Evolutionary conservation across 1,140 invertebrate species (phyloP), one percentile per base, ranked within the genome.

Genomic region (Antheraea pernyi): DNA sequence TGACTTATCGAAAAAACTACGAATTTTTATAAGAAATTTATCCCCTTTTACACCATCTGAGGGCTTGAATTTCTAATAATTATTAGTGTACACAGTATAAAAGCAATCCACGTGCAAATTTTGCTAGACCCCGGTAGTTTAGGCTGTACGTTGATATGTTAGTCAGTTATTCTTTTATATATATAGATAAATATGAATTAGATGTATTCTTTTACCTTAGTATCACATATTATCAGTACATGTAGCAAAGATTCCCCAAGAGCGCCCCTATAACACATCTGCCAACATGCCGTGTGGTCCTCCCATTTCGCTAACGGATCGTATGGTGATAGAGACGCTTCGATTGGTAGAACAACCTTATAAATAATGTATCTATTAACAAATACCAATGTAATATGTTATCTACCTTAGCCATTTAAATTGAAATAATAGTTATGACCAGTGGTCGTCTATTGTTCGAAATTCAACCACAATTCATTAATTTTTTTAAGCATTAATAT

Each of bases 261-360:
- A 0, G 98, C 97, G 0, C 98, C 98, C 46, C 98, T 94, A 84
- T 98, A 98, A 77, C 98, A 97, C 96, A 99, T 97, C 88, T 99
- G 97, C 99, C 99, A 99, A 84, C 98, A 99, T 0, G 97, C 97
- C 71, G 97, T 96, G 86, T 98, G 97, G 84, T 98, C 97, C 67
- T 93, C 94, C 97, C 97, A 98, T 76, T 96, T 96, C 0, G 95
- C 95, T 6, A 98, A 88, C 0, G 97, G 97, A 91, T 98, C 97
- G 81, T 97, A 96, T 0, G 94, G 94, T 19, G 95, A 96, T 0
- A 97, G 90, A 0, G 95, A 96, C 0, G 96, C 95, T 86, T 98
- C 97, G 67, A 98, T 97, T 6, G 97, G 96, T 59, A 98, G 89
- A 3, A 96, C 95, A 0, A 98, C 95, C 93, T 96, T 83, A 16